Percentiles rank a stretch among this genome's conserved stretches.
Conservation (phyloP, 2,113 vertebrate species). For the Sardina pilchardus region DNA sequence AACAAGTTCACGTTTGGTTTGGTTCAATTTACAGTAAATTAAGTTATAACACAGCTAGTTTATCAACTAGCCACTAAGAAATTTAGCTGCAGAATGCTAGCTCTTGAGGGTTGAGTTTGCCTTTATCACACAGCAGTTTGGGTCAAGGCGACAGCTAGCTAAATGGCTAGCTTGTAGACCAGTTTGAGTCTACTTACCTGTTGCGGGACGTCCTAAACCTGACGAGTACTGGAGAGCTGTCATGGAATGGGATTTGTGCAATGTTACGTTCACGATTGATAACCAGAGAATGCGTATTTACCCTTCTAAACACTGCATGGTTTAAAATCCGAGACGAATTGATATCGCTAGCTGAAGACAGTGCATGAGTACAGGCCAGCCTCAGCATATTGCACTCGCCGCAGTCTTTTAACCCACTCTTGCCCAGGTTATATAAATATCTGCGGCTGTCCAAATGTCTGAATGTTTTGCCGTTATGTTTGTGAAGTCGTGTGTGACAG, state of each 20-base stretch:
- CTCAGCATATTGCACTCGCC: background rate
- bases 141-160: background rate
- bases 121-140: too few relatives aligned
- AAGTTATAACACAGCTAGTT: background rate
- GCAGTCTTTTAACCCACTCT: constrained; percentile 1
- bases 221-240: background rate
- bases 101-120: background rate
- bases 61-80: background rate
- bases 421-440: background rate
- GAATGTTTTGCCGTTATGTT: background rate
- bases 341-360: background rate
- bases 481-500: background rate
- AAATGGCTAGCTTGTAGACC: background rate
- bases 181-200: background rate
- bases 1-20: background rate
- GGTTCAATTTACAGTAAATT: background rate
- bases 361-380: background rate
- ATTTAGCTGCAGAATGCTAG: background rate
- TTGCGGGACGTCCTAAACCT: background rate
- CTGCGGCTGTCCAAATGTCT: background rate
- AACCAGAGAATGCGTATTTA: background rate
- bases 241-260: background rate
- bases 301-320: background rate
- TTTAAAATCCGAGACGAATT: background rate
- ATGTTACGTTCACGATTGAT: background rate